Percentiles rank a stretch among this genome's conserved stretches.
phyloP scores from a whole-genome alignment of 2,888 invertebrate species.

The Aphodius sticticus region DNA sequence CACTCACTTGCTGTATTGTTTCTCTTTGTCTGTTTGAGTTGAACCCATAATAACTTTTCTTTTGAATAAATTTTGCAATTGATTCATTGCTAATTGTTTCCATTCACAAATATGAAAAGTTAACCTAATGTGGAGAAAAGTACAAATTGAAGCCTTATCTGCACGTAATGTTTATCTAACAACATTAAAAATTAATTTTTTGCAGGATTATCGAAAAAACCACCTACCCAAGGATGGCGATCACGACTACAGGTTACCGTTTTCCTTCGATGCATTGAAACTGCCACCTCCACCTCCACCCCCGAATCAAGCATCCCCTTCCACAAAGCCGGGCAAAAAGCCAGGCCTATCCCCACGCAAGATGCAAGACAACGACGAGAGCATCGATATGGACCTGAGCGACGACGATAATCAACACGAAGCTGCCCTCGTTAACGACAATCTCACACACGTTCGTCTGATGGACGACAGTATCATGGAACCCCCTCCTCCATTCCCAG shows the following conservation, averaged over 20 bases:
- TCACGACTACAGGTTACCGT: slow-evolving; percentile 55
- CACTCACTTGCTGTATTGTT: too few relatives aligned
- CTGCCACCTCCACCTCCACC: slow-evolving; percentile 63
- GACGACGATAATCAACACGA: slow-evolving; percentile 69
- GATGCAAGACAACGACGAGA: slow-evolving; percentile 74
- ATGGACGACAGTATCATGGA: slow-evolving; percentile 39
- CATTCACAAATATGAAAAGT: too few relatives aligned
- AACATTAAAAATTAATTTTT: slow-evolving; percentile 31
- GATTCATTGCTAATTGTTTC: too few relatives aligned
- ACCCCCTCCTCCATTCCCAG: slow-evolving; percentile 58
- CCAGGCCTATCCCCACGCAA: slow-evolving; percentile 42
- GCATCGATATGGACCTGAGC: slow-evolving; percentile 87
- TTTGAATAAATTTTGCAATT: too few relatives aligned
- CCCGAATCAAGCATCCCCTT: slow-evolving; percentile 48
- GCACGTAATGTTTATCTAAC: not conserved
- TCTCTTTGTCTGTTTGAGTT: too few relatives aligned
- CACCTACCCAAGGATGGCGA: slow-evolving; percentile 44
- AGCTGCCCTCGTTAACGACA: slow-evolving; percentile 27
- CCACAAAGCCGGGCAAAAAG: slow-evolving; percentile 35
- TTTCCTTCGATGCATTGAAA: slow-evolving; percentile 52
- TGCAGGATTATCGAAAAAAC: slow-evolving; percentile 49
- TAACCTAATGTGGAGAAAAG: too few relatives aligned
- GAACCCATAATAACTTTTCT: too few relatives aligned
- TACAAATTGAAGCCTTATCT: not conserved
- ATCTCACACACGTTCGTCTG: slow-evolving; percentile 33